Evolutionary conservation across 2,113 vertebrate genomes (phyloP).

Genomic region (Patagioenas fasciata): DNA sequence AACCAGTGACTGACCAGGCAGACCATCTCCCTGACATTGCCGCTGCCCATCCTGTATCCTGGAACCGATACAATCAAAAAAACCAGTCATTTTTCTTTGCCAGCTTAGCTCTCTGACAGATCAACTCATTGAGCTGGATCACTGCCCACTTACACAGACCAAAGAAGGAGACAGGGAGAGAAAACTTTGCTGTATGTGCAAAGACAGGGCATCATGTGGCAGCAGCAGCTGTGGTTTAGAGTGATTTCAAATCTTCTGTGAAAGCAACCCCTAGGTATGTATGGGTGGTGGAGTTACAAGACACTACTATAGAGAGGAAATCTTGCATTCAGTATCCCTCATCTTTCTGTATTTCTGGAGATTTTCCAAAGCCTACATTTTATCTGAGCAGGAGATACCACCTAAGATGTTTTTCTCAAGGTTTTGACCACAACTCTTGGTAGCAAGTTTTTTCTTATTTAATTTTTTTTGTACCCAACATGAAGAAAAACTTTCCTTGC

Average conservation of each 20-base stretch:
- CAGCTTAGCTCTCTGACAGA: neutral
- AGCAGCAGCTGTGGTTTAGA: neutral
- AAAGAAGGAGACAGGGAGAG: neutral
- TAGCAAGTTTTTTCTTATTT: neutral
- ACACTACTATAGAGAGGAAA: neutral
- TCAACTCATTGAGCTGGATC: neutral
- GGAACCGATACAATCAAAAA: neutral
- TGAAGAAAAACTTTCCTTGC: neutral
- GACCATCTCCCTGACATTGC: neutral
- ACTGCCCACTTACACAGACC: neutral
- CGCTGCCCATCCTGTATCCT: neutral
- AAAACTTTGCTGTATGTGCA: neutral
- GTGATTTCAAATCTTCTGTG: neutral
- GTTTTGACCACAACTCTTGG: neutral
- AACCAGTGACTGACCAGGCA: neutral
- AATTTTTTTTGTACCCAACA: accelerated
- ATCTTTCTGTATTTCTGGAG: neutral
- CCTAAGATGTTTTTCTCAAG: neutral
- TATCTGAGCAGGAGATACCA: neutral
- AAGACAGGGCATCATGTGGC: neutral
- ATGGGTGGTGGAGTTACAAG: neutral
- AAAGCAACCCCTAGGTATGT: neutral
- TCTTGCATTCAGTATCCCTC: neutral
- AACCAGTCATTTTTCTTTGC: neutral
- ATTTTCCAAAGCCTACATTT: neutral